Evolutionary conservation across 2,797 vertebrate genomes (phyloP), one percentile per base, ranked within the genome.

Genomic region (Centropyge bicolor): DNA sequence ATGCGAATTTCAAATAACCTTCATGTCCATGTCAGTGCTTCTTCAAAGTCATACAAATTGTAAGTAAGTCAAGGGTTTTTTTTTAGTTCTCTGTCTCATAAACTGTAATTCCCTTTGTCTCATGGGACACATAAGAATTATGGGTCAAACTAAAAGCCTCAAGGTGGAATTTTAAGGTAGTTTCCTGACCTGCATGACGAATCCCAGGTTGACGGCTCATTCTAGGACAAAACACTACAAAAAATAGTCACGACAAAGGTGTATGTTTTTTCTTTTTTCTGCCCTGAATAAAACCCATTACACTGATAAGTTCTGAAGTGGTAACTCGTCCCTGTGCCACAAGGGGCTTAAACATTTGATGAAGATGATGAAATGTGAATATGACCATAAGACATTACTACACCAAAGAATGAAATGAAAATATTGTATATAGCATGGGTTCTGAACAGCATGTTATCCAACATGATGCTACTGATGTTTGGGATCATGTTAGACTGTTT

Each of bases 101-200:
- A 45, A 52, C 27, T 68, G 62, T 64, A 84, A 78, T 67, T 82
- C 12, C 6, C 20, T 35, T 70, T 43, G 40, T 62, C 65, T 80
- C 57, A 7, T 14, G 40, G 69, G 85, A 79, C 40, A 57, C 19
- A 40, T 20, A n/a, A 66, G 8, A 80, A 78, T 81, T 62, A 70
- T 82, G 54, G 70, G 78, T 83, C 72, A 86, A 19, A 82, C 41
- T 66, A 71, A 72, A 81, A 27, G 1, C 54, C 52, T 81, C 38
- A 40, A 3, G 38, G 35, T 60, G 43, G 52, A 63, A 57, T n/a
- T 72, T 61, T 35, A 13, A 38, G 17, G 71, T 72, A 74, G 43
- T 78, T 84, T 64, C 46, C 57, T 31, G 55, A 66, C 70, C 51
- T 84, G 48, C 20, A 65, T 60, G 14, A 81, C 4, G 69, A 75